Evolutionary conservation across 2,113 vertebrate species (phyloP), one percentile per base, ranked within the genome.

Genomic region (Sciurus niger): DNA sequence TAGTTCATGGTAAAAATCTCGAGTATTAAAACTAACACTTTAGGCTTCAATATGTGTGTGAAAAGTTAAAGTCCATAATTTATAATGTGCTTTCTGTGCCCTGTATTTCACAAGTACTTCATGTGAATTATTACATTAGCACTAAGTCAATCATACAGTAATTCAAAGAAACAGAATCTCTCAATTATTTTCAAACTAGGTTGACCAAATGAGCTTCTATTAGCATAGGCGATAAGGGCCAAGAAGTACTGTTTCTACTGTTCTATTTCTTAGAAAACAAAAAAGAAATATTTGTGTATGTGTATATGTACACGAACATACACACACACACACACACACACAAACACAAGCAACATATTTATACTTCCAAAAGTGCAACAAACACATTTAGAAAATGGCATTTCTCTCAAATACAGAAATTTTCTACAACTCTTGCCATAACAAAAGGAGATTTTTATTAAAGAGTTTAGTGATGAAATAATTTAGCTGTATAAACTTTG

Each of bases 351-450:
- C 28, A 3, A 77, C 28, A 46, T 51, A 67, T 6, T 37, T 25
- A 40, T 6, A 51, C 51, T 55, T 73, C 43, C 51, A 82, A 83
- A 93, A 90, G 37, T 48, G 30, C 5, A 96, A 90, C 48, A 63
- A 93, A 63, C 4, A 78, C 68, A 83, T 83, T 88, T 82, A 78
- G 70, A 92, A 92, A 96, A 94, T 8, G 17, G 22, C 43, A 97
- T n/a, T 84, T 96, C 97, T 82, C 32, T 94, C n/a, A 87, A 84
- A 91, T 37, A 85, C 16, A 90, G 55, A 76, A 82, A 84, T 11
- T 37, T 80, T 48, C 53, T 76, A 3, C 24, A 88, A 80, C 16
- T 92, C 77, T 20, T 89, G 67, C 28, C n/a, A 34, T 55, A 65
- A 80, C 9, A 82, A 90, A 82, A 40, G 14, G 30, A 95, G 28